These are phyloP conservation scores for Drepanosiphum platanoidis DNA, from an alignment of 2,888 invertebrate genomes.

Conservation along the genomic window DNA sequence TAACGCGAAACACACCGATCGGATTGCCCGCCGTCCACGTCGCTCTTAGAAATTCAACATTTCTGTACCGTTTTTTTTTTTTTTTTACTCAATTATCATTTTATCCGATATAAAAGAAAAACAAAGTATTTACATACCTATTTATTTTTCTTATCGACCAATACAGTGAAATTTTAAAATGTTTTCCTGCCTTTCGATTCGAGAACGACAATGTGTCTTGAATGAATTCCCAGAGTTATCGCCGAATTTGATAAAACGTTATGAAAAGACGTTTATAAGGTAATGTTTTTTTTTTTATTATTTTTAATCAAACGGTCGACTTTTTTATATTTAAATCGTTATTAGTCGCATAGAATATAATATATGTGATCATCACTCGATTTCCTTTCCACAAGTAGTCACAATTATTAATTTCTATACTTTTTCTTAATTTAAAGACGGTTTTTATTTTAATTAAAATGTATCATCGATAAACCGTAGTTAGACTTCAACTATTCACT, in stretches of 20 bases:
- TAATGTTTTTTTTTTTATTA: neutral
- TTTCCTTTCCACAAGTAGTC: too few relatives aligned
- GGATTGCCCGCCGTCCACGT: neutral
- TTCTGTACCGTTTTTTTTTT: too few relatives aligned
- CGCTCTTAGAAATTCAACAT: too few relatives aligned
- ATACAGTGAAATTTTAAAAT: neutral
- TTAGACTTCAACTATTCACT: too few relatives aligned
- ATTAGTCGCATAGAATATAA: neutral
- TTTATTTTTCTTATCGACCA: too few relatives aligned
- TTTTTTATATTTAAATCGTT: neutral
- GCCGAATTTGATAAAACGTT: slow-evolving; percentile 50
- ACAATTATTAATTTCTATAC: too few relatives aligned
- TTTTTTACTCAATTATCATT: too few relatives aligned
- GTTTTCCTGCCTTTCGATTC: slow-evolving; percentile 25
- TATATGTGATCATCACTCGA: neutral
- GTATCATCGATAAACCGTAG: too few relatives aligned
- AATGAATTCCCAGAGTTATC: slow-evolving; percentile 51
- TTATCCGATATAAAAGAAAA: too few relatives aligned
- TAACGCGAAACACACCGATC: neutral
- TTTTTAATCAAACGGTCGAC: neutral
- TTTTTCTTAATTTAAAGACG: too few relatives aligned
- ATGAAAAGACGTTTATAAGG: slow-evolving; percentile 48
- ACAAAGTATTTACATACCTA: too few relatives aligned
- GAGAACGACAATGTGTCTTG: slow-evolving; percentile 12
- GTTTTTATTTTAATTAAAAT: too few relatives aligned